phyloP scores from a whole-genome alignment of 2,113 vertebrate genomes.

The Falcunculus frontatus region DNA sequence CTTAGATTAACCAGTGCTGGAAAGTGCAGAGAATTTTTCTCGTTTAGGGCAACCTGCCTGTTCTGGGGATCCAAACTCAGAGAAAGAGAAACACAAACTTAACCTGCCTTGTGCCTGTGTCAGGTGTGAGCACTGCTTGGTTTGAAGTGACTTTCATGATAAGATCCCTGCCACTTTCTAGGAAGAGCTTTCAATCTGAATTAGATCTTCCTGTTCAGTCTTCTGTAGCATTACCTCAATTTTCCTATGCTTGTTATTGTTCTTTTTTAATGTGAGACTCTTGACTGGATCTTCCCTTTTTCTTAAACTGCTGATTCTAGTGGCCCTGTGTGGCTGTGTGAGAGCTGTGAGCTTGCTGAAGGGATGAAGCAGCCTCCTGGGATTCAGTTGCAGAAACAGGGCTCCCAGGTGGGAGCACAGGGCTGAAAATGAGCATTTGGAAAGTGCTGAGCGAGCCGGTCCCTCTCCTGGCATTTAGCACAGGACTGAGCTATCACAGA shows the following conservation, averaged over 20 bases:
- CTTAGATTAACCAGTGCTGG: background rate
- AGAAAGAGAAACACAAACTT: background rate
- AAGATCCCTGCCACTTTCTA: background rate
- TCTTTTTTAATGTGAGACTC: background rate
- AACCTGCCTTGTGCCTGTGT: background rate
- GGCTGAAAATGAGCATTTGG: background rate
- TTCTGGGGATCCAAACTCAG: background rate
- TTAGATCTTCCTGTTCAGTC: background rate
- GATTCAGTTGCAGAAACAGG: background rate
- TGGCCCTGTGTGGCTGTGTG: background rate
- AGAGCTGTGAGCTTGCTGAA: background rate
- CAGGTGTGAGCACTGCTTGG: background rate
- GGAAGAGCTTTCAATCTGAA: background rate
- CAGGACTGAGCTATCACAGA: background rate
- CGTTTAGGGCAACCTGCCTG: background rate
- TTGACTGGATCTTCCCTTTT: background rate
- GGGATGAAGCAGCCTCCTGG: background rate
- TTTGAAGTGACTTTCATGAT: background rate
- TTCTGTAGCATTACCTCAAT: background rate
- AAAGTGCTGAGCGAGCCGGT: background rate
- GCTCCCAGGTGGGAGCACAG: slow-evolving; percentile 8
- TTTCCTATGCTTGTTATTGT: background rate
- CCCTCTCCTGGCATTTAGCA: background rate
- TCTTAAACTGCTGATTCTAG: background rate
- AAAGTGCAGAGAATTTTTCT: background rate